Evolutionary conservation across 2,888 invertebrate genomes (phyloP), one percentile per base, ranked within the genome.

Genomic region (Meta bourneti): DNA sequence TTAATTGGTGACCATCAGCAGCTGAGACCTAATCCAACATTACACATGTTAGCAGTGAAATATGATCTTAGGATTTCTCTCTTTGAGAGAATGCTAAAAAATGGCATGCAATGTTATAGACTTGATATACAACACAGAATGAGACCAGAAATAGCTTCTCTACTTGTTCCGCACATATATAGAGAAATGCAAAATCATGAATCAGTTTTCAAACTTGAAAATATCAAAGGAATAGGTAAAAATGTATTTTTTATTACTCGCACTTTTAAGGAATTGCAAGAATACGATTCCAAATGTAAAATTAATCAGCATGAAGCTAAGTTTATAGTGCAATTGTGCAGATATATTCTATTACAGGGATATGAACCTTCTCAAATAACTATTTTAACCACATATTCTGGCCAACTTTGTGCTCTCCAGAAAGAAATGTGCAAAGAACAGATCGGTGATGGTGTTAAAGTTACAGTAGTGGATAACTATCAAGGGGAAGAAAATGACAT

Each of bases 1-100:
- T 96, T 98, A n/a, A 97, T 98, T 93, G 93, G 93, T n/a, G 95
- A 95, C 92, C 95, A 95, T 93, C 94, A 95, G 77, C 95, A 95
- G 93, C 94, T 95, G 11, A 94, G 95, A 20, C 95, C 95, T 49
- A 94, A 93, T 87, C 94, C 95, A 9, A 94, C 94, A n/a, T 95
- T 95, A 0, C 94, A 94, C 93, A 93, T 94, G 49, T 94, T 95
- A 54, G 95, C 95, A 6, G 94, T 93, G 51, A 93, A 94, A 20
- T 95, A 94, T 93, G 94, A 95, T 16, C 93, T 95, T 72, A 94
- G 95, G 51, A 91, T 95, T 16, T 95, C 95, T 2, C 94, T 95
- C 81, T 95, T 95, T 93, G 95, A 93, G 80, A 80, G 93, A 78
- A 79, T 93, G 86, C 72, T 93, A 51, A 83, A 90, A 61, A 95